Evolutionary conservation across 2,888 invertebrate species (phyloP), one percentile per base, ranked within the genome.

Genomic region (Hypselothyrea guttata): DNA sequence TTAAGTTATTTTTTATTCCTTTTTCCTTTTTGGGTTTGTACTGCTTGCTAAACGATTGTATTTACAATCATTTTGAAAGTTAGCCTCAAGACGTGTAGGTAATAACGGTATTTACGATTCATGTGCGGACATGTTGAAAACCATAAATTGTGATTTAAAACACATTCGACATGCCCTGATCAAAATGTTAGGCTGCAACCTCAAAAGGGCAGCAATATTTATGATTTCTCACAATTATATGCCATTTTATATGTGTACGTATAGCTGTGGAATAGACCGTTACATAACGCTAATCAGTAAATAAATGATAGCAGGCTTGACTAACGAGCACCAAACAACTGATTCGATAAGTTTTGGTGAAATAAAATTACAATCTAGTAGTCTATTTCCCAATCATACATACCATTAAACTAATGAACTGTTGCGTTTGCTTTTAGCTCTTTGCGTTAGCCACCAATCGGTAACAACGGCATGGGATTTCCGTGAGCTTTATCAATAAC

Each of bases 61-160:
- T 34, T 31, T 31, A 63, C 61, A 67, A 70, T 73, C 59, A 75
- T 75, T 71, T 48, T 44, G 45, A 62, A 71, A 64, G 49, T 67
- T 72, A 31, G 53, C 61, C 45, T 66, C 63, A 48, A 28, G 28
- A 42, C 27, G 53, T 69, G 55, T 54, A 41, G 12, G 59, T 73
- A 76, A 76, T 76, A 73, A 73, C 63, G 11, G 61, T 65, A 77
- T 77, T 77, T 77, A 77, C 72, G 75, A 75, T 63, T 61, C 56
- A 54, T 40, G 46, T n/a, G n/a, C 57, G 49, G 28, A 63, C 54
- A 42, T 27, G 70, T 53, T 53, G 40, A 56, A 60, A 47, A 54
- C 61, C 75, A 69, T 75, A 72, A 74, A 77, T 67, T 68, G 55
- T 58, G 77, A 72, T 75, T 77, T 77, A 66, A 75, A 70, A 68